A percentile compares a stretch with the other conserved stretches of the same genome.
Evolutionary conservation across 2,113 vertebrate species (phyloP).

Genomic region (Hippocampus comes): DNA sequence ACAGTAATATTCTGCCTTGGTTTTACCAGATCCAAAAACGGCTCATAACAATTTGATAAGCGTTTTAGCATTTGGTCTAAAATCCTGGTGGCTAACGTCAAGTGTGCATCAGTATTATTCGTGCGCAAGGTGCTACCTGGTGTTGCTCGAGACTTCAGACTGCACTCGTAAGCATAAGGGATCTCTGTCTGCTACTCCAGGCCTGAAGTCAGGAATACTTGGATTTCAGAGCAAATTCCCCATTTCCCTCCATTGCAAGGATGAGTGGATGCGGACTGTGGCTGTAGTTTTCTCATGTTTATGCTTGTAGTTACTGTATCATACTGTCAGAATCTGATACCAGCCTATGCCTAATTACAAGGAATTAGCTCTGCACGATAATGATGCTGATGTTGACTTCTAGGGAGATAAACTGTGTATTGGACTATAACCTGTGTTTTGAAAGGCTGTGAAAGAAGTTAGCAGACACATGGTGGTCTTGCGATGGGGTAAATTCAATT

Average conservation of each 20-base stretch:
- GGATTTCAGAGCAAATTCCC: no score
- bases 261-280: no score
- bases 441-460: constrained; percentile 14
- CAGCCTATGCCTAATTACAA: constrained; percentile 18
- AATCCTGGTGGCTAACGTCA: no score
- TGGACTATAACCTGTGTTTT: constrained; percentile 11
- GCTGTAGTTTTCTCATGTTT: no score
- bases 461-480: constrained; percentile 49
- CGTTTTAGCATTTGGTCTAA: neutral
- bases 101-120: no score
- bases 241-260: no score
- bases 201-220: no score
- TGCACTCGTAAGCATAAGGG: no score
- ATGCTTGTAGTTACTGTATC: neutral
- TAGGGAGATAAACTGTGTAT: constrained; percentile 17
- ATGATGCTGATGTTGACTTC: constrained; percentile 33
- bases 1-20: neutral
- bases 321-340: neutral
- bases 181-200: no score
- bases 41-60: neutral
- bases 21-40: neutral
- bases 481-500: constrained; percentile 24
- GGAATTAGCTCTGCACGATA: constrained; percentile 45
- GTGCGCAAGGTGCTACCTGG: no score
- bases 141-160: no score